Base-by-base conservation (phyloP, 2,113 vertebrate species). In the Pseudonaja textilis region DNA sequence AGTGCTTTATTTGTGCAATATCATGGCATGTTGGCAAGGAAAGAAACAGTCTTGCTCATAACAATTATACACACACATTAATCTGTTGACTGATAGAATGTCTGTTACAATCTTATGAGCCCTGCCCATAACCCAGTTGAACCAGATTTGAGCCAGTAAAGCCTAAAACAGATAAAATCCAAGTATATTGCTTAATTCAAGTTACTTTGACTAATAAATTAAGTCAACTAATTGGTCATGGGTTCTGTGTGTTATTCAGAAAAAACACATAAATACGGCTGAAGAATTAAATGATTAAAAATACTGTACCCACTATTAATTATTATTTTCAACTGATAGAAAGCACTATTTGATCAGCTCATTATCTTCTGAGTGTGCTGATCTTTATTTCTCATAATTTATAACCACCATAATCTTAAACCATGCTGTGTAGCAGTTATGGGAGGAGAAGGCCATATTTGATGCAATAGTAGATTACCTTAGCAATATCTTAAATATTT, bases 1-100 rank as follows among this genome's bases (percentile, higher is more conserved):
- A n/a, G 55, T 45, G 29, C 57, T 90, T 92, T 92, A 91, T 47
- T 90, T 25, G 29, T 64, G 85, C 57, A 90, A 90, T 59, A 52
- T 4, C 39, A 50, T 87, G 34, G 29, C 20, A 87, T 56, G 87
- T 39, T 89, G 52, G 81, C 7, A 23, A 91, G 25, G 1, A 69
- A 23, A 91, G 94, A 57, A 42, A 52, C 0, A 18, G 52, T 92
- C 18, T 90, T 87, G 3, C 26, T 91, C 22, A 87, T 87, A 39
- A 56, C 88, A 74, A 42, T 91, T 91, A 86, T n/a, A 92, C 42
- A 50, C 22, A 29, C 29, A 39, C 5, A 29, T 42, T 69, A 23
- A 34, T 9, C 50, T 74, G 34, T 25, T 90, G 57, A 92, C 5
- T 45, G 50, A 59, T 34, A 90, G 61, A 89, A 92, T 92, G 85